A percentile compares a stretch with the other conserved stretches of the same genome.
Conservation (phyloP, 2,888 invertebrate genomes). For the Drosophila sordidula region DNA sequence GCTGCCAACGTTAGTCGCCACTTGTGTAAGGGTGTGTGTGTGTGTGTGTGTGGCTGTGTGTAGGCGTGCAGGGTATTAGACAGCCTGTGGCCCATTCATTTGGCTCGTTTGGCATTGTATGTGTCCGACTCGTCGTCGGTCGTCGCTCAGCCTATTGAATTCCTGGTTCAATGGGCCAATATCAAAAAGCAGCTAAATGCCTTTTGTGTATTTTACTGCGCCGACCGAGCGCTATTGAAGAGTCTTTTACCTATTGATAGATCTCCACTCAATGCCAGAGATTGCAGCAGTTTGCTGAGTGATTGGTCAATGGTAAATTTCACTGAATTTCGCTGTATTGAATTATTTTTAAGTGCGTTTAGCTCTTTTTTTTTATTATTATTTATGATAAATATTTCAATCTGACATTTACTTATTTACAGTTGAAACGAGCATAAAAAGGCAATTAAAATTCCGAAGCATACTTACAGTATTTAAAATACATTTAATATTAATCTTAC, state of each 20-base stretch:
- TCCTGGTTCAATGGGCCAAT: constrained; percentile 63
- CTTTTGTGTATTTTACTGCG: constrained; percentile 54
- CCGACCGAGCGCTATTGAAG: constrained; percentile 50
- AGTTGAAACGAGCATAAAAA: neutral
- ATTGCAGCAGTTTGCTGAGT: constrained; percentile 22
- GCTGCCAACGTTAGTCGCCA: constrained; percentile 11
- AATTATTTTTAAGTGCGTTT: constrained; percentile 34
- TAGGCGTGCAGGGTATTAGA: constrained; percentile 23
- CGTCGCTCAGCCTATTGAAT: constrained; percentile 60
- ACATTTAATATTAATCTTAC: constrained; percentile 7
- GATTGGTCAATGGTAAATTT: constrained; percentile 53
- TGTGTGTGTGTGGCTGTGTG: neutral
- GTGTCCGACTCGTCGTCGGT: constrained; percentile 20
- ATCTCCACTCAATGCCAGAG: constrained; percentile 15
- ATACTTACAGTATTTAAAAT: neutral
- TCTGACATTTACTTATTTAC: too few relatives aligned
- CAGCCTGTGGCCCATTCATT: constrained; percentile 47
- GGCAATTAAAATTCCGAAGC: neutral
- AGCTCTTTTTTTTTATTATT: constrained; percentile 1
- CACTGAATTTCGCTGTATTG: constrained; percentile 36
- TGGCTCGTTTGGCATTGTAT: constrained; percentile 38
- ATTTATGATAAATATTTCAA: constrained; percentile 2
- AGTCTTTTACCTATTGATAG: constrained; percentile 65
- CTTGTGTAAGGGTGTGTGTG: constrained; percentile 5
- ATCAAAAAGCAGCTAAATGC: constrained; percentile 74